Percentiles rank a stretch among this genome's conserved stretches.
Conservation (phyloP, 2,888 invertebrate genomes). For the Drosophila parthenogenetica region DNA sequence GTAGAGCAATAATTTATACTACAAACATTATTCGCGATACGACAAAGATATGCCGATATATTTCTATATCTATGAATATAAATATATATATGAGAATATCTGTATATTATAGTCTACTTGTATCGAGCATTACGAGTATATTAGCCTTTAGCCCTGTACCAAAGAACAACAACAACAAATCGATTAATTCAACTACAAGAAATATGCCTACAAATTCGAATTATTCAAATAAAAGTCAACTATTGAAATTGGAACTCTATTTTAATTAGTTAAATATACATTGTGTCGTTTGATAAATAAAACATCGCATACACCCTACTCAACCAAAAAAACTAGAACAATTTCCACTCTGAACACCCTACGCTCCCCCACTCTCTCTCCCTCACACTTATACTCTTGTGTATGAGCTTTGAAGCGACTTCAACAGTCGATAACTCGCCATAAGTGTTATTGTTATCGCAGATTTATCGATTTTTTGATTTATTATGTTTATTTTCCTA, state of each 20-base stretch:
- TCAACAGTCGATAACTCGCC: constrained; percentile 15
- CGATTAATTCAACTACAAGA: constrained; percentile 12
- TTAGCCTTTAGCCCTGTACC: constrained; percentile 76
- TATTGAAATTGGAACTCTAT: constrained; percentile 51
- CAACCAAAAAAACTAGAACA: constrained; percentile 29
- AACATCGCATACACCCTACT: constrained; percentile 6
- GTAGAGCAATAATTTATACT: constrained; percentile 72
- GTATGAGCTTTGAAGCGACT: constrained; percentile 46
- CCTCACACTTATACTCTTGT: constrained; percentile 20
- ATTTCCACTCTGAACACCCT: constrained; percentile 37
- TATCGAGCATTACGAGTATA: constrained; percentile 49
- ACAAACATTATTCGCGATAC: constrained; percentile 32
- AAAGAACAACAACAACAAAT: constrained; percentile 48
- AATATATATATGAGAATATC: constrained; percentile 46
- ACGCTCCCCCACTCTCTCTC: constrained; percentile 13
- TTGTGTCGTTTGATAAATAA: constrained; percentile 6
- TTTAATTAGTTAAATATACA: constrained; percentile 76
- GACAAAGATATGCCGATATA: constrained; percentile 37
- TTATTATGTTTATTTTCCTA: constrained; percentile 15
- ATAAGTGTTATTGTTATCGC: constrained; percentile 62
- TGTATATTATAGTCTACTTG: constrained; percentile 58
- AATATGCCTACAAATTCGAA: constrained; percentile 42
- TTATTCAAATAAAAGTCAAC: constrained; percentile 28
- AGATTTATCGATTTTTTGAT: constrained; percentile 16
- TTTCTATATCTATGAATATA: constrained; percentile 39